Base-by-base conservation (phyloP, 2,797 vertebrate species). In the Threskiornis aethiopicus region DNA sequence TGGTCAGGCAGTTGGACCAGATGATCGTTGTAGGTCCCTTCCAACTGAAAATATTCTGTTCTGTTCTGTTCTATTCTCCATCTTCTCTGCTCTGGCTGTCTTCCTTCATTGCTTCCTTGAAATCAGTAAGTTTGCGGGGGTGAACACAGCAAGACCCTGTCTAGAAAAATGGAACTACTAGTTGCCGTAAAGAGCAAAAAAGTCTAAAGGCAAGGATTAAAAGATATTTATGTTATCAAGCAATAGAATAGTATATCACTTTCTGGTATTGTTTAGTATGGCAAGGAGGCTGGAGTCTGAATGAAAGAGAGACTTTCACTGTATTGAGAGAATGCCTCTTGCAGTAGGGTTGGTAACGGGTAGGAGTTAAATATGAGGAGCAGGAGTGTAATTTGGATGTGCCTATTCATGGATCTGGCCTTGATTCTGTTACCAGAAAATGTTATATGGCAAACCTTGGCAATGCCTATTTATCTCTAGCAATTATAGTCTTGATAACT, bases 21-120 rank as follows among this genome's bases (percentile, higher is more conserved):
- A 17, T 62, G 26, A 14, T 35, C 6, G 13, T 22, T 47, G 9
- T 25, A 62, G 39, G 17, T 58, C 29, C 25, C 11, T 93, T 76
- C 72, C 22, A 49, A 3, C 8, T 65, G 51, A 55, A 84, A 75
- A 29, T 39, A 31, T 24, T 59, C 24, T 51, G 2, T n/a, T 26
- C 47, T 41, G 0, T 19, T 19, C 13, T 59, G 0, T 22, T 61
- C 20, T 14, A 0, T 39, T 70, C 28, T 67, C 24, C 4, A 1
- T 13, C 19, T 35, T 65, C 9, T 9, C 5, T 28, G 10, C 33
- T 66, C 49, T 73, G 49, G 3, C 20, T 73, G 13, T 17, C 26
- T 81, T 54, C 46, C 47, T 80, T 76, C 18, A 7, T 49, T 26
- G 4, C 17, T 20, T 75, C n/a, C 46, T 64, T 66, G 33, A 66